These are phyloP conservation scores for Clusia tigrina DNA, from an alignment of 2,888 invertebrate genomes.

Conservation along the genomic window DNA sequence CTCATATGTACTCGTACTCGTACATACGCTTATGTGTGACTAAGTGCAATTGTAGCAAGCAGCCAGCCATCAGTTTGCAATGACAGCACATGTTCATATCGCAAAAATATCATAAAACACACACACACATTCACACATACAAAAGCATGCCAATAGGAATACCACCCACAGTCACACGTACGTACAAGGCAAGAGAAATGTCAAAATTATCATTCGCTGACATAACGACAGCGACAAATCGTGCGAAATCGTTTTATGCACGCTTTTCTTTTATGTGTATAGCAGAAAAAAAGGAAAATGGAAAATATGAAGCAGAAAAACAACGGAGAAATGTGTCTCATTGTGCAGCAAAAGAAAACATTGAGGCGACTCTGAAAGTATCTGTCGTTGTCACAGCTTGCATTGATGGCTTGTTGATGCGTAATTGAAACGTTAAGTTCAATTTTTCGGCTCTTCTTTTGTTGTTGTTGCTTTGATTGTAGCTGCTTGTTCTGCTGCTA, in stretches of 20 bases:
- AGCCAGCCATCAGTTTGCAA: neutral
- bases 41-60: neutral
- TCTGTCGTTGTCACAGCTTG: constrained; percentile 55
- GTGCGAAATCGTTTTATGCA: constrained; percentile 37
- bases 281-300: too few relatives aligned
- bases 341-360: constrained; percentile 23
- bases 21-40: neutral
- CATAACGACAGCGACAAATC: constrained; percentile 36
- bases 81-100: neutral
- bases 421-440: constrained; percentile 57
- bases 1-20: neutral
- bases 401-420: constrained; percentile 56
- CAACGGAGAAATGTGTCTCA: constrained; percentile 29
- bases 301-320: constrained; percentile 15
- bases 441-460: constrained; percentile 35
- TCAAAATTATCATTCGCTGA: constrained; percentile 31
- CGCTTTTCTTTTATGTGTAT: neutral
- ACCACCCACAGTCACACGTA: too few relatives aligned
- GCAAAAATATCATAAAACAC: constrained; percentile 20
- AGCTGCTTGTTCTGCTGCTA: neutral
- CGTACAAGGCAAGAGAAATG: constrained; percentile 4
- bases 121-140: neutral
- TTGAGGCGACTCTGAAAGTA: constrained; percentile 36
- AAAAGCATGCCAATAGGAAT: constrained; percentile 12
- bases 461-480: constrained; percentile 5